These are phyloP conservation scores for Holacanthella duospinosa DNA, from an alignment of 2,888 invertebrate genomes.

Conservation along the genomic window DNA sequence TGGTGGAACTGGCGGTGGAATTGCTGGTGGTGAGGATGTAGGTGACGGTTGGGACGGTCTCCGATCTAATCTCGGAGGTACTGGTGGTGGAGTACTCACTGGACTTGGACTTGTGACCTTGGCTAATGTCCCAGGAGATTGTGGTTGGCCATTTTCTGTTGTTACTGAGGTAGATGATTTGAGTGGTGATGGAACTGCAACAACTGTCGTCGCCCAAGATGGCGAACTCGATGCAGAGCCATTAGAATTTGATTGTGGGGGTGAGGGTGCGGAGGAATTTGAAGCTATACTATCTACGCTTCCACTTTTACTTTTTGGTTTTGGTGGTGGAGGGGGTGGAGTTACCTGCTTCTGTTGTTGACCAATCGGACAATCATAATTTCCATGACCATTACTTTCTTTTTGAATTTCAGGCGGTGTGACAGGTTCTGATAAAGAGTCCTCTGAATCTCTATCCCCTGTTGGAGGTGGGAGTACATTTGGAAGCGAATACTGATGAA, in stretches of 20 bases:
- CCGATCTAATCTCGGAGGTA: constrained; percentile 34
- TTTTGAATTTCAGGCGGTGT: background rate
- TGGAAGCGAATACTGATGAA: constrained; percentile 15
- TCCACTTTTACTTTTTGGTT: constrained; percentile 21
- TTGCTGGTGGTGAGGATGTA: constrained; percentile 33
- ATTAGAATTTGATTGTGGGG: constrained; percentile 4
- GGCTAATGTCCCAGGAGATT: constrained; percentile 7
- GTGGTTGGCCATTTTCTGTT: background rate
- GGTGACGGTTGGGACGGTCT: constrained; percentile 35
- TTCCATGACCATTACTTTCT: background rate
- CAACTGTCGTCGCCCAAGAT: background rate
- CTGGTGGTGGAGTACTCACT: constrained; percentile 34
- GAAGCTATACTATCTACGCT: background rate
- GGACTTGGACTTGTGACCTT: constrained; percentile 33
- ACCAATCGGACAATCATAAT: background rate
- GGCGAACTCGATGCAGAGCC: background rate
- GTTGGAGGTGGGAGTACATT: background rate
- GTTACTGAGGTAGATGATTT: background rate
- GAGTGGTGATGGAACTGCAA: background rate
- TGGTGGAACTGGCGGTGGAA: constrained; percentile 37
- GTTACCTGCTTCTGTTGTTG: constrained; percentile 7
- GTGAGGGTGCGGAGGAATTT: background rate
- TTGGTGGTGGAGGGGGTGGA: constrained; percentile 33
- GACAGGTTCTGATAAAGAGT: background rate
- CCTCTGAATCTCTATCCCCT: background rate